These are phyloP conservation scores for Chrysolina haemoptera DNA, from an alignment of 2,888 invertebrate species.

Conservation along the genomic window DNA sequence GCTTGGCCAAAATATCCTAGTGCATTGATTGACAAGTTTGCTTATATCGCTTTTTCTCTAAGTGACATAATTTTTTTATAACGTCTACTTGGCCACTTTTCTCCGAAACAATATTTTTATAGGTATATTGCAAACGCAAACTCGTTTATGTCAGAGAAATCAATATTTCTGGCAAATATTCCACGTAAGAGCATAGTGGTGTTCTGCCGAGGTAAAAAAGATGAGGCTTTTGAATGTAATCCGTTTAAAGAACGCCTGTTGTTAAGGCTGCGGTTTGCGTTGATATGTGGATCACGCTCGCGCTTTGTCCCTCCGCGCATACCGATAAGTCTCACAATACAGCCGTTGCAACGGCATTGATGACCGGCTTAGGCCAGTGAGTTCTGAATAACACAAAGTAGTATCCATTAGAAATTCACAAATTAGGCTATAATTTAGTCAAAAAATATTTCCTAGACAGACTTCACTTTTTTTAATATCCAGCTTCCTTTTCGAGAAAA, in stretches of 20 bases:
- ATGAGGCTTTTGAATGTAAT: conserved; percentile 59
- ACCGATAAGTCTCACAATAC: conserved; percentile 21
- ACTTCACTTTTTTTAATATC: too few relatives aligned
- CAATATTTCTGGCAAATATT: conserved; percentile 19
- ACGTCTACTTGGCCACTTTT: too few relatives aligned
- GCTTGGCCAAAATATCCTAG: too few relatives aligned
- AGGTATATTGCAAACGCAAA: too few relatives aligned
- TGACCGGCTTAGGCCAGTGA: conserved; percentile 8
- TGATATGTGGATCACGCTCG: conserved; percentile 61
- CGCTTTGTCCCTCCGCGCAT: background rate
- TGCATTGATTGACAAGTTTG: too few relatives aligned
- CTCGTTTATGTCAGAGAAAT: background rate
- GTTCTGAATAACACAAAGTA: background rate
- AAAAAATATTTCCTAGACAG: too few relatives aligned
- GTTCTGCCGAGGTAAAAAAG: conserved; percentile 43
- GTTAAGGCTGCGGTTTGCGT: conserved; percentile 53
- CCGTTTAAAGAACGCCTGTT: conserved; percentile 62
- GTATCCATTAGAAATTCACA: background rate
- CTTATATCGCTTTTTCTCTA: too few relatives aligned
- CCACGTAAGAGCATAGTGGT: conserved; percentile 20
- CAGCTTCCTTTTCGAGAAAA: too few relatives aligned
- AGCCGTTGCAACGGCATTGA: background rate
- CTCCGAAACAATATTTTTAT: too few relatives aligned
- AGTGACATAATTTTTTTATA: too few relatives aligned
- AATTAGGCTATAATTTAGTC: too few relatives aligned